Conservation (phyloP, 2,797 vertebrate species). For the Centroberyx gerrardi region DNA sequence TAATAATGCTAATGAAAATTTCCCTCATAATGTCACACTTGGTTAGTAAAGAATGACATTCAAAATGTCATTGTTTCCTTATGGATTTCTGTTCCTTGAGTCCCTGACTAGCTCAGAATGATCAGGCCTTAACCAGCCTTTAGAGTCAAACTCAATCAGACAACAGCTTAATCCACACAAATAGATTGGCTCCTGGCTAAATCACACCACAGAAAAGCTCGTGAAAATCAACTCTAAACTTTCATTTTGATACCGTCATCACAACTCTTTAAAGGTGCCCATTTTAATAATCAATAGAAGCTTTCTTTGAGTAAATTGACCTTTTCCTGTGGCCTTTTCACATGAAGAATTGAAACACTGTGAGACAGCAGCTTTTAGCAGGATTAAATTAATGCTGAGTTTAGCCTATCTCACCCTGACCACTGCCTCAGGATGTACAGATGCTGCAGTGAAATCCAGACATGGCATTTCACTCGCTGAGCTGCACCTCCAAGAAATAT, state of each 20-base stretch:
- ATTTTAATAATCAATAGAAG: slow-evolving; percentile 64
- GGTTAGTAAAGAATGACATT: not conserved
- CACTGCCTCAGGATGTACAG: slow-evolving; percentile 57
- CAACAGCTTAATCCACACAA: slow-evolving; percentile 10
- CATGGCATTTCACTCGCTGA: slow-evolving; percentile 63
- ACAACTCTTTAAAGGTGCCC: slow-evolving; percentile 48
- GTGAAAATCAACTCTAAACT: slow-evolving; percentile 20
- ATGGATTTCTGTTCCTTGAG: not conserved
- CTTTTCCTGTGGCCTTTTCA: slow-evolving; percentile 69
- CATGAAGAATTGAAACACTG: slow-evolving; percentile 54
- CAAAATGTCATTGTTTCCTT: slow-evolving; percentile 1
- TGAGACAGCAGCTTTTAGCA: slow-evolving; percentile 65
- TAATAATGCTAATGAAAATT: slow-evolving; percentile 17
- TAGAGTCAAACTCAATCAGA: too few species aligned
- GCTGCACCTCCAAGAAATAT: slow-evolving; percentile 34
- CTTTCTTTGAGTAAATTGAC: slow-evolving; percentile 62
- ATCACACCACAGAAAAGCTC: slow-evolving; percentile 25
- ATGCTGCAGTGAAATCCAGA: slow-evolving; percentile 35
- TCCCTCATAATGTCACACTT: not conserved
- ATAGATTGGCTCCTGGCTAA: slow-evolving; percentile 12
- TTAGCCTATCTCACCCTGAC: slow-evolving; percentile 59
- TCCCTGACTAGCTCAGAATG: not conserved
- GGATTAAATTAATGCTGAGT: slow-evolving; percentile 67
- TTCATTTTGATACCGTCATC: slow-evolving; percentile 28
- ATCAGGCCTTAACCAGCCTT: slow-evolving; percentile 1